phyloP scores from a whole-genome alignment of 2,113 vertebrate species.

The Xiphophorus maculatus region DNA sequence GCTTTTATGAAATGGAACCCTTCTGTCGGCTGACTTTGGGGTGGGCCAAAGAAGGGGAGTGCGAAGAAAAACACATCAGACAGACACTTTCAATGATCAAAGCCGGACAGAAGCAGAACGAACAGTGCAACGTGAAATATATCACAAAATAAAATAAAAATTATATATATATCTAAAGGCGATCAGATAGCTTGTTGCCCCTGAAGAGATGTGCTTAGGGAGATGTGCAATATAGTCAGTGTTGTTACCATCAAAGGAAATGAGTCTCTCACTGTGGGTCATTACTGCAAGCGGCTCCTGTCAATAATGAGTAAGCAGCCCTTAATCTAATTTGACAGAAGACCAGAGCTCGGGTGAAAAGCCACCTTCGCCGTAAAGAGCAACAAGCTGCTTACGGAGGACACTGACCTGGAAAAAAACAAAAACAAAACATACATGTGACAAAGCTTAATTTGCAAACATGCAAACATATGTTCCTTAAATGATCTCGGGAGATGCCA shows the following conservation, averaged over 20 bases:
- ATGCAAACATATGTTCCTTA: constrained; percentile 1
- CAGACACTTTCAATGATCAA: constrained; percentile 61
- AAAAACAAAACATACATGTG: constrained; percentile 1
- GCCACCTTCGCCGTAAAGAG: constrained; percentile 58
- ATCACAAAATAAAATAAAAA: constrained; percentile 45
- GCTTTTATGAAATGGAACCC: constrained; percentile 62
- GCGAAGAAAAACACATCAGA: constrained; percentile 34
- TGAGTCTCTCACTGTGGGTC: constrained; percentile 64
- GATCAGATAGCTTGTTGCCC: constrained; percentile 48
- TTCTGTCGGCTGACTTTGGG: constrained; percentile 59
- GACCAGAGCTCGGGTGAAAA: constrained; percentile 62
- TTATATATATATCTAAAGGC: constrained; percentile 8
- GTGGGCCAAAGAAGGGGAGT: constrained; percentile 42
- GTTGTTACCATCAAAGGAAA: constrained; percentile 70
- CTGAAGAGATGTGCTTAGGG: constrained; percentile 46
- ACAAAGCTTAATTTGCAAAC: not conserved
- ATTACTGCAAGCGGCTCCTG: constrained; percentile 67
- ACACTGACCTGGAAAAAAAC: not conserved
- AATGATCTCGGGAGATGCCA: not conserved
- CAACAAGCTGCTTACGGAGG: constrained; percentile 44
- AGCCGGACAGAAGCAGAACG: constrained; percentile 34
- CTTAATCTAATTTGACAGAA: constrained; percentile 72
- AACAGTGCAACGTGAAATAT: constrained; percentile 45
- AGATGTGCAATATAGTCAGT: constrained; percentile 54
- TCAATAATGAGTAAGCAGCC: constrained; percentile 71